Base-by-base conservation (phyloP, 2,888 invertebrate species). In the Bombylius discolor region DNA sequence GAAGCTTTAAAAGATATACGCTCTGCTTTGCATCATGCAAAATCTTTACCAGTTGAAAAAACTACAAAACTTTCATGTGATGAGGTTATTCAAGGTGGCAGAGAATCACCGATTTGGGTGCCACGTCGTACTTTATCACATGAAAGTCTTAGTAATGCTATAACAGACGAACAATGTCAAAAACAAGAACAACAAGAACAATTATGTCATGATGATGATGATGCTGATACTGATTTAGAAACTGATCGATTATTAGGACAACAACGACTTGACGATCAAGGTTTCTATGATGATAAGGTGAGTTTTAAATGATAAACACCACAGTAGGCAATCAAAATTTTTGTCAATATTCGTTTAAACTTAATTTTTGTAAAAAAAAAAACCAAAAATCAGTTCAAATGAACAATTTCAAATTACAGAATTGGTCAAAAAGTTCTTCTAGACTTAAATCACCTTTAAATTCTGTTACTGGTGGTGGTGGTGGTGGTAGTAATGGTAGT, bases 161-260 rank as follows among this genome's bases (percentile, higher is more conserved):
- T 6, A 42, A 11, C 11, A 42, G 12, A 11, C 8, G 39, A 42
- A 11, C 39, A 42, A 11, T 11, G 12, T 42, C 65, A 67, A 50
- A 56, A 64, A 65, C 62, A 61, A 51, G 62, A 63, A 33, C 51
- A 45, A 54, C 65, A 67, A 49, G 57, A 64, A 64, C 62, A 61
- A 51, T 62, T 62, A 33, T 81, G 81, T 62, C 81, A 80, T 0
- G 85, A 85, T 62, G 70, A 76, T 78, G 89, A 87, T 70, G 93
- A 93, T 75, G 92, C 94, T 34, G 97, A 97, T 69, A 98, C 97
- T 0, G 97, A 98, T 73, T 82, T 96, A 64, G 97, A 97, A 77
- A 97, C 97, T n/a, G 97, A 97, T 74, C 80, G 96, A 65, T 77
- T 97, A 60, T 80, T 97, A 59, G 95, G 96, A 23, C 95, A 96